Percentiles rank a stretch among this genome's conserved stretches.
These are phyloP conservation scores for Yponomeuta malinellus DNA, from an alignment of 2,888 invertebrate species.

Conservation along the genomic window DNA sequence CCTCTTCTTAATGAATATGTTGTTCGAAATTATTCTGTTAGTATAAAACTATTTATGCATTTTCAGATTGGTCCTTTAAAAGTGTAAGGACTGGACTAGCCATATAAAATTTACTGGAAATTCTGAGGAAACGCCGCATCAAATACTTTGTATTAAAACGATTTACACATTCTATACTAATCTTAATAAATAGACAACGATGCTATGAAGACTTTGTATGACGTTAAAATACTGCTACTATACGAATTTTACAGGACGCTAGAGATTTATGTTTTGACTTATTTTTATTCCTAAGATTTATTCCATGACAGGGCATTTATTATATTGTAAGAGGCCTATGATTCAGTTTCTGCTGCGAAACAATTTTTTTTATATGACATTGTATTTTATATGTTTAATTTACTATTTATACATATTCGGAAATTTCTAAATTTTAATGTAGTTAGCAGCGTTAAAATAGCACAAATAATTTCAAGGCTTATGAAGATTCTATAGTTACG, in stretches of 20 bases:
- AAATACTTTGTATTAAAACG: background rate
- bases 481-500: constrained; percentile 46
- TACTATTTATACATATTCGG: constrained; percentile 17
- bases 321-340: constrained; percentile 64
- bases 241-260: constrained; percentile 15
- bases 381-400: constrained; percentile 35
- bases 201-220: constrained; percentile 49
- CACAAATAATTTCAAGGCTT: constrained; percentile 24
- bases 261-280: constrained; percentile 44
- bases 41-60: constrained; percentile 24
- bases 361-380: constrained; percentile 31
- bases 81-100: constrained; percentile 66
- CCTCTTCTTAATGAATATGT: background rate
- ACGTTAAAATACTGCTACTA: constrained; percentile 13
- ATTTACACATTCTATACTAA: constrained; percentile 16
- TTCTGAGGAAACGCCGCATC: constrained; percentile 23
- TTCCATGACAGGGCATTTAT: constrained; percentile 71
- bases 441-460: background rate
- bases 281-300: constrained; percentile 52
- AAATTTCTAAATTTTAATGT: constrained; percentile 18
- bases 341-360: constrained; percentile 43
- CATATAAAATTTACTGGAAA: constrained; percentile 44
- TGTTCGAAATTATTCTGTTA: constrained; percentile 13
- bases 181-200: constrained; percentile 61
- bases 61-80: constrained; percentile 76